phyloP scores from a whole-genome alignment of 1,140 invertebrate genomes.

The Wasmannia auropunctata region DNA sequence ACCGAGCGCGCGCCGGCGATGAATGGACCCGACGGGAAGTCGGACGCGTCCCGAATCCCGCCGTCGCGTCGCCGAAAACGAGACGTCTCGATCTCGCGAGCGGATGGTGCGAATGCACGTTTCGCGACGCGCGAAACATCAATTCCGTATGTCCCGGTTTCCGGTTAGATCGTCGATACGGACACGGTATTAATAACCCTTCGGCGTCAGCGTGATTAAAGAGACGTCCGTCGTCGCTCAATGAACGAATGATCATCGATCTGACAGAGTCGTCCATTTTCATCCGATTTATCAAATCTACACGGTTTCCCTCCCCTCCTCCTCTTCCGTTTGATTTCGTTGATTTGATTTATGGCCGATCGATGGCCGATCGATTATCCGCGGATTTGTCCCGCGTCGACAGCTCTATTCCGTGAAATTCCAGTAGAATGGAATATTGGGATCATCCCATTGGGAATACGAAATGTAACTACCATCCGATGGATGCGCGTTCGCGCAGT shows the following conservation, averaged over 20 bases:
- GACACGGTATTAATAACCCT: slow-evolving; percentile 29
- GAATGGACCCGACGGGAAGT: not conserved
- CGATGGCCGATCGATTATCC: slow-evolving; percentile 33
- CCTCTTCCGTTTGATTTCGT: not conserved
- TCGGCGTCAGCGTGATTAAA: slow-evolving; percentile 32
- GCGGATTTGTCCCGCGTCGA: not conserved
- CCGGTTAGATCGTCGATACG: slow-evolving; percentile 17
- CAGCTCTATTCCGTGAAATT: slow-evolving; percentile 5
- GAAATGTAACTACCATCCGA: not conserved
- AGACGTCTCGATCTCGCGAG: slow-evolving; percentile 4
- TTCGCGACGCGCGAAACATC: not conserved
- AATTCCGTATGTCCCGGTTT: not conserved
- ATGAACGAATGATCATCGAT: slow-evolving; percentile 23
- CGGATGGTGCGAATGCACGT: not conserved
- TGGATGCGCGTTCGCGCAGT: not conserved
- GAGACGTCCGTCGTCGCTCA: not conserved
- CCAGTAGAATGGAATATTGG: not conserved
- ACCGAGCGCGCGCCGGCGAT: not conserved
- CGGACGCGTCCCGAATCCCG: not conserved
- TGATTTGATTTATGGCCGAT: slow-evolving; percentile 50
- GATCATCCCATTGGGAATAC: not conserved
- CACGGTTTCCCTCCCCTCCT: not conserved
- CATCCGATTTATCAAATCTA: not conserved
- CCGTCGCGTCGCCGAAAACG: slow-evolving; percentile 1
- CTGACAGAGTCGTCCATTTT: slow-evolving; percentile 33